Base-by-base conservation (phyloP, 2,888 invertebrate species). In the Steinernema scapterisci region DNA sequence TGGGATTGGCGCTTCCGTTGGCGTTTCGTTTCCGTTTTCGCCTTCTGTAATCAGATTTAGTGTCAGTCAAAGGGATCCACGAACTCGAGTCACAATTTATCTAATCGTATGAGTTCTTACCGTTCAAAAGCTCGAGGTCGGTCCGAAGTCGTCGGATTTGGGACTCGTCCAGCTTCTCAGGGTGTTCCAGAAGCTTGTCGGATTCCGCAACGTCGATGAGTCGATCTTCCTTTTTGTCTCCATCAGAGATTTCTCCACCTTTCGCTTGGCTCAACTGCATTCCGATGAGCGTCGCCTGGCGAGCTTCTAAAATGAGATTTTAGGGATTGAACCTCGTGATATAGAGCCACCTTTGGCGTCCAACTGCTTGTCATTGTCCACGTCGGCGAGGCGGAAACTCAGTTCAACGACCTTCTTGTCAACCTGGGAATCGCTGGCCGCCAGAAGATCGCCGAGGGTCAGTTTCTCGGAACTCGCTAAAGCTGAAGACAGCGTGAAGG, bases 251-350 rank as follows among this genome's bases (percentile, higher is more conserved):
- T 13, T 31, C 63, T 7, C 31, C 63, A 1, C 63, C 63, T 13
- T 63, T 63, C 16, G 63, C 38, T 25, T 63, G 63, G 19, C 63
- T 63, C 31, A 63, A 31, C 38, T 63, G 63, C 63, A 63, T 63
- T 6, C 63, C 63, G 13, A 63, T 63, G 31, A 63, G 63, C 1
- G 63, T 63, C 13, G 63, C 63, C n/a, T 63, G 63, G 13, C 63
- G 63, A 6, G 63, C 63, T 38, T 63, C 63, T 63, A 16, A 63
- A 63, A 31, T 13, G 31, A 3, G 25, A 38, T 31, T 7, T 31
- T 31, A 6, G 3, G 16, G 63, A 21, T 11, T 9, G 16, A 63
- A 31, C 16, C 23, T 19, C 21, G 23, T 19, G 23, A n/a, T n/a
- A n/a, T n/a, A n/a, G 54, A 23, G 3, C 3, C 6, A 63, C 63